phyloP scores from a whole-genome alignment of 2,113 vertebrate species.

The Cochlearius cochlearius region DNA sequence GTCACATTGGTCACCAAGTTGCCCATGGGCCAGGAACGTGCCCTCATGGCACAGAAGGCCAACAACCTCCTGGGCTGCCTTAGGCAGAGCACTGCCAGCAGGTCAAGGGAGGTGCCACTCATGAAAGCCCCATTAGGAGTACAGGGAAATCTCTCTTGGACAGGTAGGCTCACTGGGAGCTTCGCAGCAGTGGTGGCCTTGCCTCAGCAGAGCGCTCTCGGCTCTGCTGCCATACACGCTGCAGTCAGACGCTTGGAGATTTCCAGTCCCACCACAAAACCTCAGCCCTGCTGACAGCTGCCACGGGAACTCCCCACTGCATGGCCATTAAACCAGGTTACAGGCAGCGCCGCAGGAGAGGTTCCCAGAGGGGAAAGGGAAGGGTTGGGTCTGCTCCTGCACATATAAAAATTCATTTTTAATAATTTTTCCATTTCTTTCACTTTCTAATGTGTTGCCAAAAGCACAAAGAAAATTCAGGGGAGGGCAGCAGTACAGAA shows the following conservation, averaged over 20 bases:
- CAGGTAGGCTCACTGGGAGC: neutral
- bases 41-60: neutral
- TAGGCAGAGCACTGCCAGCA: neutral
- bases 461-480: neutral
- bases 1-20: neutral
- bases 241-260: neutral
- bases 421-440: neutral
- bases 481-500: neutral
- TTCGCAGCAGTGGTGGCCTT: neutral
- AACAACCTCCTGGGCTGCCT: neutral
- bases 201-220: neutral
- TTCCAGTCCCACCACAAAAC: neutral
- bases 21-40: neutral
- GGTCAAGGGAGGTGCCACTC: neutral
- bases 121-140: neutral
- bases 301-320: neutral
- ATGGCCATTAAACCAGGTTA: neutral
- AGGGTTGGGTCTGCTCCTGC: neutral
- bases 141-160: neutral
- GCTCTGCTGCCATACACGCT: neutral
- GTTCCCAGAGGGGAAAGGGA: neutral
- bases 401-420: neutral
- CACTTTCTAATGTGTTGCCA: neutral
- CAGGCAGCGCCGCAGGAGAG: neutral
- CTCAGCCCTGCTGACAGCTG: neutral